A percentile compares a stretch with the other conserved stretches of the same genome.
Conservation (phyloP, 1,140 invertebrate genomes). For the Sitobion miscanthi region DNA sequence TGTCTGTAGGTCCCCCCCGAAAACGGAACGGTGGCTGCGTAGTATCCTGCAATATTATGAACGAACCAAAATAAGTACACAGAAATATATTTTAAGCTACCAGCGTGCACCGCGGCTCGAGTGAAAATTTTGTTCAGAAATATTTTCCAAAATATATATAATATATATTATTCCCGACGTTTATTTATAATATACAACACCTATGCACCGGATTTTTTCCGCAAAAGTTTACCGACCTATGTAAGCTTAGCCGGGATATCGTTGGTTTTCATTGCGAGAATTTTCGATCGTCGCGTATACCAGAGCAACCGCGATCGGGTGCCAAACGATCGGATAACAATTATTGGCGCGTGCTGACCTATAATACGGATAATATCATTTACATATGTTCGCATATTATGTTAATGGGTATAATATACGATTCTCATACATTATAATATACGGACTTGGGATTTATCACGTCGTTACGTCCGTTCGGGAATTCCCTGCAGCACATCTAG, state of each 20-base stretch:
- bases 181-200: neutral
- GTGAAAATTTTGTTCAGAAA: neutral
- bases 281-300: neutral
- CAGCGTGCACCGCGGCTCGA: neutral
- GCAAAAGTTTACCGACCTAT: neutral
- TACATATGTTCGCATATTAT: neutral
- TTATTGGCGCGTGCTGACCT: neutral
- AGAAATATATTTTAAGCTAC: neutral
- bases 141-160: neutral
- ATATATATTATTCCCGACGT: neutral
- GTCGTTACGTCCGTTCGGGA: neutral
- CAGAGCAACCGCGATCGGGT: neutral
- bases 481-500: neutral
- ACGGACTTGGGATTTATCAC: neutral
- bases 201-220: neutral
- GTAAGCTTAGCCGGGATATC: neutral
- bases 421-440: neutral
- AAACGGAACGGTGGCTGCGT: neutral
- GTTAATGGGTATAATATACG: neutral
- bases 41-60: neutral
- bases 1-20: neutral
- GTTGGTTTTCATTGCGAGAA: neutral
- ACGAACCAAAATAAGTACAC: neutral
- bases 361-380: neutral
- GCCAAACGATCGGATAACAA: neutral